Evolutionary conservation across 2,797 vertebrate genomes (phyloP).

Genomic region (Oceanodroma leucorhoa): DNA sequence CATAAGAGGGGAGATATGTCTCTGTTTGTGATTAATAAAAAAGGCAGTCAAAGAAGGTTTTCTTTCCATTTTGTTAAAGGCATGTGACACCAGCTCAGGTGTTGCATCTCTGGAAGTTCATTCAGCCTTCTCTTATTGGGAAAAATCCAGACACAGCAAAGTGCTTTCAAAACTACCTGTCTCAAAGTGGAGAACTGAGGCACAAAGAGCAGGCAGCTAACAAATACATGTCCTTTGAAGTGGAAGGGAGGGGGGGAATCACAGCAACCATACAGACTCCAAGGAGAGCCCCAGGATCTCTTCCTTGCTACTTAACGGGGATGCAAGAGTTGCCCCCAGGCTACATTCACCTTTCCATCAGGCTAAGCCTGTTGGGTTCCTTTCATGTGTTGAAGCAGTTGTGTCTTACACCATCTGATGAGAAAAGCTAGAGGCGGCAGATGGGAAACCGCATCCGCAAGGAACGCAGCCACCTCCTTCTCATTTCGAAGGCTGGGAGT

Average conservation of each 20-base stretch:
- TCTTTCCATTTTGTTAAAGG: neutral
- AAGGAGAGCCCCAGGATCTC: conserved; percentile 26
- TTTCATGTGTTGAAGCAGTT: neutral
- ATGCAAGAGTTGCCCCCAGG: conserved; percentile 19
- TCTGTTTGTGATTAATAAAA: neutral
- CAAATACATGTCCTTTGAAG: neutral
- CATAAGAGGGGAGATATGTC: rapidly evolving
- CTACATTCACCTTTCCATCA: conserved; percentile 37
- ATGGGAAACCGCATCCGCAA: neutral
- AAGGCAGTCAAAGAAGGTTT: neutral
- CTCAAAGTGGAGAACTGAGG: neutral
- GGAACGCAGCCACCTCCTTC: neutral
- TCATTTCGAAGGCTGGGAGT: neutral
- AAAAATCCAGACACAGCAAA: neutral
- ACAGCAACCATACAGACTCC: neutral
- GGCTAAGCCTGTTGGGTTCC: neutral
- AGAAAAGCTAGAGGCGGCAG: neutral
- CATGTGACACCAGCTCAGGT: rapidly evolving
- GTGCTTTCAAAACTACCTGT: neutral
- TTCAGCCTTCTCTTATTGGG: neutral
- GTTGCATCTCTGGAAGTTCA: neutral
- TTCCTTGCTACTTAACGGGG: neutral
- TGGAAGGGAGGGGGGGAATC: neutral
- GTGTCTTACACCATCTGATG: neutral
- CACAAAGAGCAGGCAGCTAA: neutral